These are phyloP conservation scores for Arctia plantaginis DNA, from an alignment of 2,888 invertebrate genomes.

Conservation along the genomic window DNA sequence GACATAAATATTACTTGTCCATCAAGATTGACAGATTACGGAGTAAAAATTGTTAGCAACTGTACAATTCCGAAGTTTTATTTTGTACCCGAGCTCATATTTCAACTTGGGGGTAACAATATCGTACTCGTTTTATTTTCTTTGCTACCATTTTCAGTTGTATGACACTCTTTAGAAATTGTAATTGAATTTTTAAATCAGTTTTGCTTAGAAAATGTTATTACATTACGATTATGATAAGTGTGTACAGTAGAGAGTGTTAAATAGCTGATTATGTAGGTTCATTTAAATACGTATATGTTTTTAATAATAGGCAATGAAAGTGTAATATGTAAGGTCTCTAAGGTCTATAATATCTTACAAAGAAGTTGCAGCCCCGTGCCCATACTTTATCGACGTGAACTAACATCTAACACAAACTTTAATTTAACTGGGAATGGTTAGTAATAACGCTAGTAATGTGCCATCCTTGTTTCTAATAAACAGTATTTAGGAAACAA, in stretches of 20 bases:
- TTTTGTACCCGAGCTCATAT: slow-evolving; percentile 57
- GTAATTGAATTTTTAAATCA: slow-evolving; percentile 19
- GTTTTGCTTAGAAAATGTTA: background rate
- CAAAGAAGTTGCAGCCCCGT: background rate
- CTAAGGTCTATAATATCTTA: no score
- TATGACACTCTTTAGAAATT: slow-evolving; percentile 32
- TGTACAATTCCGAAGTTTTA: slow-evolving; percentile 61
- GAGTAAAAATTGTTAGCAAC: slow-evolving; percentile 50
- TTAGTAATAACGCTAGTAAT: background rate
- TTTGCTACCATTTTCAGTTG: slow-evolving; percentile 44
- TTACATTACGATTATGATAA: background rate
- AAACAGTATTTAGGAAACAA: background rate
- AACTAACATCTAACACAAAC: background rate
- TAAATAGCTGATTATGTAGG: background rate
- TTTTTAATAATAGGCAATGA: no score
- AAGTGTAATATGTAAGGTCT: background rate
- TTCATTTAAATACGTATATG: background rate
- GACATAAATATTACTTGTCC: slow-evolving; percentile 36
- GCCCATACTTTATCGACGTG: background rate
- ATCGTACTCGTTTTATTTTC: slow-evolving; percentile 55
- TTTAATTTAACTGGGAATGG: background rate
- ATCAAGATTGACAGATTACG: slow-evolving; percentile 50
- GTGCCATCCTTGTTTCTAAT: background rate
- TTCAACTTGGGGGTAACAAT: slow-evolving; percentile 59
- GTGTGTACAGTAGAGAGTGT: background rate